Base-by-base conservation (phyloP, 1,140 invertebrate genomes). In the Micrasema minimum region DNA sequence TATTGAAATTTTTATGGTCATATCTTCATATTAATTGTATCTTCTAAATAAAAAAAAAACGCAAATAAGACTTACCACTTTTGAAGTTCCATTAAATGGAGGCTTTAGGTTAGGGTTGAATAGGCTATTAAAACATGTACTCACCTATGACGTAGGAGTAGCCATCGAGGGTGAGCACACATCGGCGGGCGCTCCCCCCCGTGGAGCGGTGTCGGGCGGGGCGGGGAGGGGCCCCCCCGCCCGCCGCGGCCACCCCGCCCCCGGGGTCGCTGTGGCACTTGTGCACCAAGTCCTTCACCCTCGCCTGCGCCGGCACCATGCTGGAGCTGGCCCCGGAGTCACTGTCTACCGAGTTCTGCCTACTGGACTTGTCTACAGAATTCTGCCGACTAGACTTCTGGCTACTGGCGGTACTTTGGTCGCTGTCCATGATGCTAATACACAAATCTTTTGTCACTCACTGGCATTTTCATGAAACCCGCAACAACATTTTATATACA, bases 121-220 rank as follows among this genome's bases (percentile, higher is more conserved):
- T n/a, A n/a, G n/a, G n/a, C n/a, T n/a, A n/a, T n/a, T n/a, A 1
- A 31, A 26, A n/a, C 1, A 0, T 46, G 55, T n/a, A 84, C 89
- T 90, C 84, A 93, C 91, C 91, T 85, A 93, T 93, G 76, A 93
- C 90, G 80, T 93, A 93, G 69, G 89, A 92, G 82, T 92, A 92
- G 76, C 91, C 91, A 78, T 92, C 91, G 57, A 93, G 84, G 22
- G 90, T 93, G 53, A 92, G 86, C 26, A 92, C 89, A 80, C 91
- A 93, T 82, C 91, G 91, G 76, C 89, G 86, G 10, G 88, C 84
- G 57, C 87, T 86, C 64, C 84, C 80, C 38, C 83, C 83, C 4
- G 81, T 78, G 14, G 82, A 81, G 67, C 82, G 77, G 76, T 84
- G 81, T 51, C 82, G 79, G 20, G 77, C 74, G 6, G 78, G 74